Percentiles rank a stretch among this genome's conserved stretches.
Evolutionary conservation across 2,888 invertebrate genomes (phyloP).

Genomic region (Parasteatoda lunata): DNA sequence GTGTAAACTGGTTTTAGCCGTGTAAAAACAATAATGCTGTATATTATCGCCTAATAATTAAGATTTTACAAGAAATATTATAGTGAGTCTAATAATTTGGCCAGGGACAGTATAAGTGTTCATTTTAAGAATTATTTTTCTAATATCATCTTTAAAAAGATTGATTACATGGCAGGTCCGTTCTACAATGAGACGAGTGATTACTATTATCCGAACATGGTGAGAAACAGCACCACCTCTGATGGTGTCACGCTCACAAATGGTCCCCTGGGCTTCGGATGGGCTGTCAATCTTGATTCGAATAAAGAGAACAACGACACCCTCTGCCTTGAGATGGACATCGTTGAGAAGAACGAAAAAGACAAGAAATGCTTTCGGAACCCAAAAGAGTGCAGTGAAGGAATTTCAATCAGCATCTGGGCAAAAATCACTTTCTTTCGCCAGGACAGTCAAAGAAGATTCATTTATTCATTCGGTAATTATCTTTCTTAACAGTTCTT

Average conservation of each 20-base stretch:
- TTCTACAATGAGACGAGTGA: constrained; percentile 56
- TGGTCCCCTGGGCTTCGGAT: constrained; percentile 70
- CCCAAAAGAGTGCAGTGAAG: constrained; percentile 65
- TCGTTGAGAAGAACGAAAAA: constrained; percentile 8
- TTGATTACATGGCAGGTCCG: constrained; percentile 5
- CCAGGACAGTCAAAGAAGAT: constrained; percentile 18
- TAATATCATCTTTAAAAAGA: not conserved
- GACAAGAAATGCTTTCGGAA: constrained; percentile 67
- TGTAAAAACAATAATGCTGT: not conserved
- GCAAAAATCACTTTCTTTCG: constrained; percentile 51
- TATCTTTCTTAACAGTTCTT: not conserved
- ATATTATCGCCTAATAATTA: not conserved
- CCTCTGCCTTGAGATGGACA: constrained; percentile 52
- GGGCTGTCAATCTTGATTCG: constrained; percentile 55
- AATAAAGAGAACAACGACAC: constrained; percentile 15
- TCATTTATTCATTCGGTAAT: constrained; percentile 48
- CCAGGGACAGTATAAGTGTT: no score
- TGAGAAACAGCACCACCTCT: constrained; percentile 14
- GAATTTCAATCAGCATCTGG: constrained; percentile 70
- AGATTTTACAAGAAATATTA: no score
- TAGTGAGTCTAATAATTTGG: no score
- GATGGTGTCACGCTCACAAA: constrained; percentile 34
- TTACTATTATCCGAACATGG: constrained; percentile 54
- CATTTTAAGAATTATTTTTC: not conserved
- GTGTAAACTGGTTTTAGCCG: not conserved